These are phyloP conservation scores for Rhagium mordax DNA, from an alignment of 2,888 invertebrate genomes.

Conservation along the genomic window DNA sequence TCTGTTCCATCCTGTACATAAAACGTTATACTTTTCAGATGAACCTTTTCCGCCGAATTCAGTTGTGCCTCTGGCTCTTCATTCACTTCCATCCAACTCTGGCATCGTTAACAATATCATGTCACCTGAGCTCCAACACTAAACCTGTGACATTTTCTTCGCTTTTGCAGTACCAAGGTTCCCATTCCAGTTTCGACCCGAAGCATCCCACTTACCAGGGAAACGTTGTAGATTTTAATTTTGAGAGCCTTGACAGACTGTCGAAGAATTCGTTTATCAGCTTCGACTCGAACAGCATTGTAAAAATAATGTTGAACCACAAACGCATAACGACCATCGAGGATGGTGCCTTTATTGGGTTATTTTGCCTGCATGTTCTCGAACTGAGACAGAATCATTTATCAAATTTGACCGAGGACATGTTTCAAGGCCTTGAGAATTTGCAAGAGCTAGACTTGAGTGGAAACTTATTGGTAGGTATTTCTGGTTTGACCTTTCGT, in stretches of 20 bases:
- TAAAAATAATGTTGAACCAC: constrained; percentile 53
- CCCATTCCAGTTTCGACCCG: constrained; percentile 54
- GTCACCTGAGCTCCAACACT: background rate
- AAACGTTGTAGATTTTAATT: constrained; percentile 56
- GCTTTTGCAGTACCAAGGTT: constrained; percentile 57
- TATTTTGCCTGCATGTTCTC: constrained; percentile 58
- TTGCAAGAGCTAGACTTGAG: constrained; percentile 54
- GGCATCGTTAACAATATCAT: constrained; percentile 1
- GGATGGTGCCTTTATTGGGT: constrained; percentile 56
- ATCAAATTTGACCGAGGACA: constrained; percentile 44
- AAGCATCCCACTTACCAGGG: constrained; percentile 48
- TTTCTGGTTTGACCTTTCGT: constrained; percentile 47
- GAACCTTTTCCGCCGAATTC: background rate
- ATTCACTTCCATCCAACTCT: background rate
- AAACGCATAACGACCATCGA: constrained; percentile 57
- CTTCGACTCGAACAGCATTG: constrained; percentile 56
- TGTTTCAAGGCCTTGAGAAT: constrained; percentile 50
- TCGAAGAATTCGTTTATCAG: constrained; percentile 58
- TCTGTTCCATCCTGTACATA: no score
- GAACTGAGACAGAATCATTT: constrained; percentile 59
- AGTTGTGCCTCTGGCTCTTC: background rate
- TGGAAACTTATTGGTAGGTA: constrained; percentile 50
- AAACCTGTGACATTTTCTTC: constrained; percentile 53
- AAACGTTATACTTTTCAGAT: background rate
- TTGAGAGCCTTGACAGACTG: constrained; percentile 45